phyloP scores from a whole-genome alignment of 2,888 invertebrate species.

The Cataglyphis albicans region DNA sequence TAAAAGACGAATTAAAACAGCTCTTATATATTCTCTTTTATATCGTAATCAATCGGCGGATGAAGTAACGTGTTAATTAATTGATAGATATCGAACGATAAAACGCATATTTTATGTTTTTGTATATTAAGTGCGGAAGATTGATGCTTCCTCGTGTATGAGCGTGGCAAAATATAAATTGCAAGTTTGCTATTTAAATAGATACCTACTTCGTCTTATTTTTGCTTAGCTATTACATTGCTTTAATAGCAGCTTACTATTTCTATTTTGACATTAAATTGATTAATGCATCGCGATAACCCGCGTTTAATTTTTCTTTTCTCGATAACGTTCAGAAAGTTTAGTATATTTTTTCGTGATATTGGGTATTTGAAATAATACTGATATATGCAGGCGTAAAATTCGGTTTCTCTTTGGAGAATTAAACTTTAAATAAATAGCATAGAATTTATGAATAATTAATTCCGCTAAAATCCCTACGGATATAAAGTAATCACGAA shows the following conservation, averaged over 20 bases:
- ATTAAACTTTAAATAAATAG: background rate
- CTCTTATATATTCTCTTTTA: background rate
- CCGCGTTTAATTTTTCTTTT: background rate
- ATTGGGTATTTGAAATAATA: background rate
- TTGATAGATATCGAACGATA: background rate
- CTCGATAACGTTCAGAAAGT: background rate
- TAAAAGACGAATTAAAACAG: constrained; percentile 30
- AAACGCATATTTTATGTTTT: background rate
- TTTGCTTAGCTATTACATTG: background rate
- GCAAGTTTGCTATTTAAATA: constrained; percentile 12
- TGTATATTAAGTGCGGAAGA: background rate
- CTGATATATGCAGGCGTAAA: background rate
- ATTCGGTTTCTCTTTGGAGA: background rate
- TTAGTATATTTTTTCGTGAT: background rate
- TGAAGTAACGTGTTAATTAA: constrained; percentile 13
- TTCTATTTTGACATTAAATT: background rate
- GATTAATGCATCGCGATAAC: background rate
- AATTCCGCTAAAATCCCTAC: background rate
- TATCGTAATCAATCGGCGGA: constrained; percentile 5
- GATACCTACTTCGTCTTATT: background rate
- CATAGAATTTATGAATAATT: background rate
- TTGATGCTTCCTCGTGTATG: background rate
- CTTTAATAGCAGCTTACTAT: background rate
- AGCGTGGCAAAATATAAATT: constrained; percentile 1
- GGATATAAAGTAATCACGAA: background rate